phyloP scores from a whole-genome alignment of 2,797 vertebrate species.

The Coreius guichenoti region DNA sequence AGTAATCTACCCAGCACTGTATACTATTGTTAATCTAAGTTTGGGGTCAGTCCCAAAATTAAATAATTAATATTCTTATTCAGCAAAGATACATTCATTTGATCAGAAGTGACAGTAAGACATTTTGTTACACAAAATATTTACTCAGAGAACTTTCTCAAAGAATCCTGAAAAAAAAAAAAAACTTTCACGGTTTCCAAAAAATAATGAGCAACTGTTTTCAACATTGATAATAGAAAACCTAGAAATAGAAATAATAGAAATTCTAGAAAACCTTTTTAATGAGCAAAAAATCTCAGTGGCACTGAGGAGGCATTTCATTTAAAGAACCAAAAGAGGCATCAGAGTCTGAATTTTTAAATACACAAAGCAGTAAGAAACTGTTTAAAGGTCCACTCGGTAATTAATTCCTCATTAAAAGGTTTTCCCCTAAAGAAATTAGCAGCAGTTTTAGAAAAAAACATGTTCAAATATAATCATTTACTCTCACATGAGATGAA shows the following conservation, averaged over 20 bases:
- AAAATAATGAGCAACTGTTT: background rate
- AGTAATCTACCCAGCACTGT: no score
- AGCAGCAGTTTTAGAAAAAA: background rate
- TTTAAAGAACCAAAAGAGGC: conserved; percentile 3
- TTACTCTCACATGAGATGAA: background rate
- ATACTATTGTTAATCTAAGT: no score
- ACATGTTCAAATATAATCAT: background rate
- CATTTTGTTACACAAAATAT: no score
- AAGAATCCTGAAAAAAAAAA: no score
- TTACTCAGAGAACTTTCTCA: no score
- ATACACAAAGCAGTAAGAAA: background rate
- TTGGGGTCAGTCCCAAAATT: no score
- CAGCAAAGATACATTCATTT: no score
- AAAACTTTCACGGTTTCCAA: background rate
- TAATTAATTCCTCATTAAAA: conserved; percentile 11
- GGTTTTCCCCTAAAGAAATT: background rate
- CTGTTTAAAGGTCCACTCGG: background rate
- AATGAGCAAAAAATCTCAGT: background rate
- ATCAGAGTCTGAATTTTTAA: background rate
- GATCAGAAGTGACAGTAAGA: no score
- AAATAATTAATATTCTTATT: no score
- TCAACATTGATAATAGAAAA: background rate
- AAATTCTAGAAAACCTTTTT: background rate
- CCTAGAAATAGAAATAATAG: no score
- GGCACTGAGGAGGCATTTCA: background rate